Evolutionary conservation across 2,113 vertebrate species (phyloP).

Genomic region (Mormyrus iriodes): DNA sequence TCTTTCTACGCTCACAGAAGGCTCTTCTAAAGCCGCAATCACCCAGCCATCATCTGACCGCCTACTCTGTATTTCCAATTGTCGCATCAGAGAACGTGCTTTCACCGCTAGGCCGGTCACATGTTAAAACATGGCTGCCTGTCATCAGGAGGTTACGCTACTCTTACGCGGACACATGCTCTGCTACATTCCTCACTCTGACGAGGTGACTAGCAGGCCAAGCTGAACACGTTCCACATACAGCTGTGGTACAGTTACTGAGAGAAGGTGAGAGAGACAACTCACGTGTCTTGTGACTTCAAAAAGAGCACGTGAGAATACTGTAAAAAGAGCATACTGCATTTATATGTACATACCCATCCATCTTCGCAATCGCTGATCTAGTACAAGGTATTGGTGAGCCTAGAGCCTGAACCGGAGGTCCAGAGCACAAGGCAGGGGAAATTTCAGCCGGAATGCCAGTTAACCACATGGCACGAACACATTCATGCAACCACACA

Average conservation of each 20-base stretch:
- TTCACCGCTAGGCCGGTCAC: neutral
- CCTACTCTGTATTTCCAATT: neutral
- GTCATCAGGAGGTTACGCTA: neutral
- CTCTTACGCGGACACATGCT: neutral
- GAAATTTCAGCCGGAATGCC: neutral
- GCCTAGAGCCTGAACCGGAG: neutral
- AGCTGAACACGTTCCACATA: neutral
- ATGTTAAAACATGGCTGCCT: neutral
- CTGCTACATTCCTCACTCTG: neutral
- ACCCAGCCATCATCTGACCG: neutral
- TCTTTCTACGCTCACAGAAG: neutral
- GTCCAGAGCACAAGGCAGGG: neutral
- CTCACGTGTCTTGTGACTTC: neutral
- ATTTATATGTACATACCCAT: neutral
- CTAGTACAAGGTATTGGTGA: neutral
- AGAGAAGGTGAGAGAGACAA: neutral
- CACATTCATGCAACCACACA: neutral
- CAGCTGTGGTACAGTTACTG: neutral
- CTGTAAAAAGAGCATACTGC: neutral
- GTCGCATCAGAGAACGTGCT: neutral
- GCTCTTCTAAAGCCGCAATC: neutral
- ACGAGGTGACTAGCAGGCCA: neutral
- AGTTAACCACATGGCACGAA: neutral
- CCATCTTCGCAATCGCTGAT: neutral
- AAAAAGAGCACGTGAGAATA: neutral